Conservation (phyloP, 1,140 invertebrate species). For the Diuraphis noxia region DNA sequence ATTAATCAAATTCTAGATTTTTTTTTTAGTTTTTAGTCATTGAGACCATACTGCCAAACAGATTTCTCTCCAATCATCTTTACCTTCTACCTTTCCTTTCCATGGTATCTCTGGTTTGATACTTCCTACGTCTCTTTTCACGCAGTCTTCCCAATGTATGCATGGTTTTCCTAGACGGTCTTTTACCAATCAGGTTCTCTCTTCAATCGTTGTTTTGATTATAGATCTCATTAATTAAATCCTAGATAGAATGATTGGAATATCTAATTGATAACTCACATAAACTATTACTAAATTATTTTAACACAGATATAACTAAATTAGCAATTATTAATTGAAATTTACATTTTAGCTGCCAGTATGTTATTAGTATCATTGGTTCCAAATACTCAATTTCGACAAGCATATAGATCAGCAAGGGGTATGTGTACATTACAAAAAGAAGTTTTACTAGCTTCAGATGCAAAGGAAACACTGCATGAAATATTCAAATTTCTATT, state of each 20-base stretch:
- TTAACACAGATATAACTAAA: neutral
- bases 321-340: neutral
- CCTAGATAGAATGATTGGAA: neutral
- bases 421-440: slow-evolving; percentile 61
- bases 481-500: slow-evolving; percentile 74
- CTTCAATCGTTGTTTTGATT: no score
- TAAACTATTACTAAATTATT: neutral
- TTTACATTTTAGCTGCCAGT: slow-evolving; percentile 41
- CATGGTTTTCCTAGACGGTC: no score
- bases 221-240: neutral
- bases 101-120: no score
- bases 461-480: slow-evolving; percentile 79
- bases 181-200: no score
- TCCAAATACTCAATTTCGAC: slow-evolving; percentile 83
- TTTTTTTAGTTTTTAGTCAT: no score
- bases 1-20: neutral
- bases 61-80: no score
- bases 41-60: no score
- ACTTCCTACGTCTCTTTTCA: no score
- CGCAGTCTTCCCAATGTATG: no score
- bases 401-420: slow-evolving; percentile 75
- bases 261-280: neutral
- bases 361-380: slow-evolving; percentile 77
- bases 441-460: slow-evolving; percentile 66
- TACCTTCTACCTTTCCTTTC: no score